Evolutionary conservation across 2,797 vertebrate species (phyloP).

Genomic region (Poeciliopsis turneri): DNA sequence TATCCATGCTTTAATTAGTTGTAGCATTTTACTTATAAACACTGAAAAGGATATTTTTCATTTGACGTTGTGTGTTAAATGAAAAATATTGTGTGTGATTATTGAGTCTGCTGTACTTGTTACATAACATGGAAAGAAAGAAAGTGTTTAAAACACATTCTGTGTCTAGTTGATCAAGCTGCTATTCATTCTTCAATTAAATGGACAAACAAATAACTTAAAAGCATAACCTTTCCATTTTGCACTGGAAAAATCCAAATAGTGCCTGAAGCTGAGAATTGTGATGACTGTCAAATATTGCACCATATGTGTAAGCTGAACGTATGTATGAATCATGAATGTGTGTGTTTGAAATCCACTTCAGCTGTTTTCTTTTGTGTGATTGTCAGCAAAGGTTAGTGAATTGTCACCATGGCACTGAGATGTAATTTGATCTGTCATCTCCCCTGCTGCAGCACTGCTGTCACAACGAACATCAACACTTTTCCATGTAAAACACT

Average conservation of each 20-base stretch:
- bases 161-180: not conserved
- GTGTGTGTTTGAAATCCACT: constrained; percentile 10
- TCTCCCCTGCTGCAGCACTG: constrained; percentile 28
- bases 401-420: constrained; percentile 20
- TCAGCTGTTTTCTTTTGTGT: constrained; percentile 11
- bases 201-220: not conserved
- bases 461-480: constrained; percentile 27
- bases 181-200: not conserved
- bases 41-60: not conserved
- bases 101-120: not conserved
- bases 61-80: not conserved
- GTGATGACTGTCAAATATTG: not conserved
- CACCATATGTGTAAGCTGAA: constrained; percentile 17
- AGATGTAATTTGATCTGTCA: constrained; percentile 44
- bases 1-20: not conserved
- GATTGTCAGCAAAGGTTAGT: constrained; percentile 38
- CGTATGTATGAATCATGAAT: not conserved
- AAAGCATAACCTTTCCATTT: not conserved
- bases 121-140: not conserved
- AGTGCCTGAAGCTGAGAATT: not conserved
- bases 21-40: not conserved
- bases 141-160: not conserved
- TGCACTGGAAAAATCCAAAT: not conserved
- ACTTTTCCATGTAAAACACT: constrained; percentile 23
- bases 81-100: not conserved